phyloP scores from a whole-genome alignment of 2,113 vertebrate species.

The Odocoileus virginianus region DNA sequence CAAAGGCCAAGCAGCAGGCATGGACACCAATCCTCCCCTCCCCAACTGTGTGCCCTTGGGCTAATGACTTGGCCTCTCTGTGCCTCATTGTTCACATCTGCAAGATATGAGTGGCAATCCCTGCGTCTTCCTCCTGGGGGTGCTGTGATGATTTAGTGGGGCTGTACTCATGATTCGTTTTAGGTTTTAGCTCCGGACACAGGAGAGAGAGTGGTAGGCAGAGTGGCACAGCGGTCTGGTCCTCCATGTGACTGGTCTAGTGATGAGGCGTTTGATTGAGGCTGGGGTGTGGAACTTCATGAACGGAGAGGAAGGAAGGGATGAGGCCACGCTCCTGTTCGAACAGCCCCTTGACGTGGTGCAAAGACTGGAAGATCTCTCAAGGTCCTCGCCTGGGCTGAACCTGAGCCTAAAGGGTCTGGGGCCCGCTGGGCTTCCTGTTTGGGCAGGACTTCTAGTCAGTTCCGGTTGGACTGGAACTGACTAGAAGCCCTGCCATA shows the following conservation, averaged over 20 bases:
- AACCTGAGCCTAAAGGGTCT: not conserved
- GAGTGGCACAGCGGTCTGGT: not conserved
- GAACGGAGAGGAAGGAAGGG: not conserved
- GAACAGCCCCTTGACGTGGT: not conserved
- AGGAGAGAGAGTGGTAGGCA: not conserved
- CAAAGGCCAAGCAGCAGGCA: rapidly evolving
- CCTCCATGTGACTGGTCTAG: not conserved
- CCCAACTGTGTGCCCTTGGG: not conserved
- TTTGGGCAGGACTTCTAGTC: not conserved
- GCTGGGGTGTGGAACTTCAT: not conserved
- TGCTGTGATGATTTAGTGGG: not conserved
- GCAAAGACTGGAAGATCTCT: not conserved
- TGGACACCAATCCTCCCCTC: not conserved
- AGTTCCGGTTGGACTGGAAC: rapidly evolving
- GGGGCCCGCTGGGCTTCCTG: not conserved
- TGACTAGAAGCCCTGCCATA: not conserved
- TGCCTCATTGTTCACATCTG: not conserved
- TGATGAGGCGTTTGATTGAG: not conserved
- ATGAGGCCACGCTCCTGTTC: rapidly evolving
- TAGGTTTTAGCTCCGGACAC: not conserved
- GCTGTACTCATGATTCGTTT: not conserved
- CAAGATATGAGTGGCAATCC: not conserved
- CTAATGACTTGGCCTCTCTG: not conserved
- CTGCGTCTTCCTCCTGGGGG: not conserved
- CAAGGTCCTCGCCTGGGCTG: not conserved